These are phyloP conservation scores for Aproaerema taeniolella DNA, from an alignment of 2,888 invertebrate genomes.

Conservation along the genomic window DNA sequence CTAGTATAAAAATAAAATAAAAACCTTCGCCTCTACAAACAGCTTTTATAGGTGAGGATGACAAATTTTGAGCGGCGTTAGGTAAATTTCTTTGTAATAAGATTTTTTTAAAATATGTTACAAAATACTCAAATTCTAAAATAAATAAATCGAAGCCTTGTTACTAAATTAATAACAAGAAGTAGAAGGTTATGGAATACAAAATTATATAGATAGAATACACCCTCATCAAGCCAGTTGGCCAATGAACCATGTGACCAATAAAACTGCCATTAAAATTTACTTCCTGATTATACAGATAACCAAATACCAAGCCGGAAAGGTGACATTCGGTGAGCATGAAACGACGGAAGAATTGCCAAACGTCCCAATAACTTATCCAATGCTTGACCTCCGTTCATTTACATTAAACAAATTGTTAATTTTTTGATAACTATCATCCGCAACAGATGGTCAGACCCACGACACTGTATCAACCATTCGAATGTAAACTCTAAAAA, in stretches of 20 bases:
- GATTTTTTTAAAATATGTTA: no score
- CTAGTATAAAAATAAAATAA: no score
- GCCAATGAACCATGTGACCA: conserved; percentile 32
- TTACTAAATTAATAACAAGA: no score
- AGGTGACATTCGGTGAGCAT: conserved; percentile 73
- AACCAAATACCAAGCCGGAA: conserved; percentile 57
- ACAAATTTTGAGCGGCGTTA: no score
- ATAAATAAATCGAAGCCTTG: no score
- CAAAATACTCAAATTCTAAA: no score
- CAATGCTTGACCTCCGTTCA: conserved; percentile 65
- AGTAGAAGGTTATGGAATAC: no score
- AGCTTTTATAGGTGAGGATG: no score
- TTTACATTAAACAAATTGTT: conserved; percentile 78
- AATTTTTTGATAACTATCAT: conserved; percentile 76
- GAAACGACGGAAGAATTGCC: conserved; percentile 59
- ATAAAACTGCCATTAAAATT: conserved; percentile 54
- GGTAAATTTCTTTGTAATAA: no score
- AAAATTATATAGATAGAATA: no score
- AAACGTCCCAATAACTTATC: conserved; percentile 69
- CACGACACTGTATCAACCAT: conserved; percentile 21
- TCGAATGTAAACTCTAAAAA: conserved; percentile 24
- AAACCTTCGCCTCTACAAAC: no score
- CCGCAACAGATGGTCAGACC: conserved; percentile 66
- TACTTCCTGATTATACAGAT: conserved; percentile 54
- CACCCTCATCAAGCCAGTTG: conserved; percentile 38